Evolutionary conservation across 2,888 invertebrate genomes (phyloP), one percentile per base, ranked within the genome.

Genomic region (Incurvaria masculella): DNA sequence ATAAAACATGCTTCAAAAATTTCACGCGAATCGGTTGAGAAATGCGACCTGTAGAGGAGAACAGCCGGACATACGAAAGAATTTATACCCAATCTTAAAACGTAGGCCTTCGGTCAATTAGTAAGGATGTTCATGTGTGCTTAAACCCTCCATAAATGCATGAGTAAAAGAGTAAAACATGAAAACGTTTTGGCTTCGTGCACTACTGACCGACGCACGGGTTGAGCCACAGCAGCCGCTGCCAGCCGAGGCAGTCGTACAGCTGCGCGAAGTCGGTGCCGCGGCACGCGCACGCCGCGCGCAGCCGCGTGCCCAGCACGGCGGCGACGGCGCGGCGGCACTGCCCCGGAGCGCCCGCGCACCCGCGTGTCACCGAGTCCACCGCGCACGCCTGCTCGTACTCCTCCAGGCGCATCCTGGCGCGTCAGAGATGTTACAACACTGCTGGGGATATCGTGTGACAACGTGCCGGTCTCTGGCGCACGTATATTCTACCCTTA

Each of bases 351-450:
- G 91, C 86, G 0, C 93, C 93, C 1, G 93, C 93, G 64, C 94
- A 95, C 57, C 91, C 90, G 64, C 89, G 90, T 23, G 94, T 94
- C 44, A 91, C 88, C 47, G 91, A 91, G 65, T 94, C 94, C 45
- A 94, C 92, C 0, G 94, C 92, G 68, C 94, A 95, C 58, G 91
- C 90, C 66, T 94, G 93, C 68, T 94, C 94, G 69, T 91, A 94
- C 69, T 87, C 86, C 66, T 94, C 92, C 58, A 94, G 71, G 55
- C 91, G 89, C 45, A 83, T 78, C 65, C 94, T 93, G 69, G 1
- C 61, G 59, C 48, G 51, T 16, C 4, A 19, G 4, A 27, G 21
- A 2, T 21, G 49, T 41, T n/a, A 20, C 17, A 44, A n/a, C 11
- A 27, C 16, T 42, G n/a, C n/a, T n/a, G n/a, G n/a, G n/a, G n/a